A percentile compares a stretch with the other conserved stretches of the same genome.
Conservation (phyloP, 1,140 invertebrate genomes). For the Eubasilissa regina region DNA sequence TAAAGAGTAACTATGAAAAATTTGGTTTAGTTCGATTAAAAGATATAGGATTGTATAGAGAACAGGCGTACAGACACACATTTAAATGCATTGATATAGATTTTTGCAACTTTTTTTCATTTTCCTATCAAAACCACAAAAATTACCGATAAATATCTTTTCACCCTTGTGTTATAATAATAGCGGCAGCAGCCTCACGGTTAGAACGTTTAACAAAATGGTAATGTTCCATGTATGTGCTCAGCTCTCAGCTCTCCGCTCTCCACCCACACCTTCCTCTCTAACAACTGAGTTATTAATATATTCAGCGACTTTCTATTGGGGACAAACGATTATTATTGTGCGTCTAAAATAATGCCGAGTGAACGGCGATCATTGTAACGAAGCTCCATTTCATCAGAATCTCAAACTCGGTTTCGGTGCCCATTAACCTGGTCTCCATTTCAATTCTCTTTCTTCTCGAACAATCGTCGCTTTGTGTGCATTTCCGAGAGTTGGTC, state of each 20-base stretch:
- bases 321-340: background rate
- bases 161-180: too few relatives aligned
- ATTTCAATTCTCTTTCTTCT: constrained; percentile 11
- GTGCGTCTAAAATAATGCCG: background rate
- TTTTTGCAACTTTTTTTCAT: too few relatives aligned
- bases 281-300: background rate
- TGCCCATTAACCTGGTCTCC: constrained; percentile 8
- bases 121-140: too few relatives aligned
- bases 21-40: too few relatives aligned
- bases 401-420: background rate
- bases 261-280: background rate
- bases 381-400: constrained; percentile 7
- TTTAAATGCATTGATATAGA: too few relatives aligned
- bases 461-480: constrained; percentile 14
- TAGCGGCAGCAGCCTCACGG: too few relatives aligned
- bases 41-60: too few relatives aligned
- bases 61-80: too few relatives aligned
- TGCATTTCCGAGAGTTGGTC: constrained; percentile 29
- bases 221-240: background rate
- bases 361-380: background rate
- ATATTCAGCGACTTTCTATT: constrained; percentile 16
- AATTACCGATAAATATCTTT: too few relatives aligned
- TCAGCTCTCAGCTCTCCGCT: background rate
- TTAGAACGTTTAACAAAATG: background rate
- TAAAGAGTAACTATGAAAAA: too few relatives aligned